These are phyloP conservation scores for Andrena haemorrhoa DNA, from an alignment of 2,888 invertebrate species.

Conservation along the genomic window DNA sequence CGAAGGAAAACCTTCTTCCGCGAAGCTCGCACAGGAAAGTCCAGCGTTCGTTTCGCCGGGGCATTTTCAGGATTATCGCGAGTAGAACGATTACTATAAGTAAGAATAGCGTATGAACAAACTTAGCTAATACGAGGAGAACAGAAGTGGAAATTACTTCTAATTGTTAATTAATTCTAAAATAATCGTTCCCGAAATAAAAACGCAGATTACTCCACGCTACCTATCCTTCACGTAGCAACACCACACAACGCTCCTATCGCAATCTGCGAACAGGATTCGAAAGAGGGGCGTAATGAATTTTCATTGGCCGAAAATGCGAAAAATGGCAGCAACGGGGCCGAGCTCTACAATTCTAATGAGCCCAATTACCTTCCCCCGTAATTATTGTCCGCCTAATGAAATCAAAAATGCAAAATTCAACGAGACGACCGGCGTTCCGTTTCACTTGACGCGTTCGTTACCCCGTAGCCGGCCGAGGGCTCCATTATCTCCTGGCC, in stretches of 20 bases:
- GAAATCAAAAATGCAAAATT: slow-evolving; percentile 48
- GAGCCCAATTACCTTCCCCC: slow-evolving; percentile 16
- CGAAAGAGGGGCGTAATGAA: neutral
- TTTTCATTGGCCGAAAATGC: neutral
- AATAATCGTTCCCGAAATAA: too few species aligned
- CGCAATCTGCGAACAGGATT: neutral
- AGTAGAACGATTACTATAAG: neutral
- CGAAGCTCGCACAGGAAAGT: neutral
- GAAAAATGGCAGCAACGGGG: slow-evolving; percentile 1
- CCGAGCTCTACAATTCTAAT: slow-evolving; percentile 6
- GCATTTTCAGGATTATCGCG: neutral
- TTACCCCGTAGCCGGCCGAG: neutral
- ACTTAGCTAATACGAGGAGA: too few species aligned
- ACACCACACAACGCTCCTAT: neutral
- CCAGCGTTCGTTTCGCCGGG: neutral
- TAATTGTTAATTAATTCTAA: too few species aligned
- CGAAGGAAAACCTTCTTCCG: slow-evolving; percentile 12
- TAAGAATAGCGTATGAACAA: neutral
- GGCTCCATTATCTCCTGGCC: slow-evolving; percentile 16
- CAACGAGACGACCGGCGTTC: neutral
- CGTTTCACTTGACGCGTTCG: slow-evolving; percentile 12
- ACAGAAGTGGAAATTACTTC: too few species aligned
- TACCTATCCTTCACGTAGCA: neutral
- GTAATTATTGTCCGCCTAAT: slow-evolving; percentile 42
- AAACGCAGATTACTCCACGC: too few species aligned